These are phyloP conservation scores for Scrobipalpa costella DNA, from an alignment of 2,888 invertebrate species.

Conservation along the genomic window DNA sequence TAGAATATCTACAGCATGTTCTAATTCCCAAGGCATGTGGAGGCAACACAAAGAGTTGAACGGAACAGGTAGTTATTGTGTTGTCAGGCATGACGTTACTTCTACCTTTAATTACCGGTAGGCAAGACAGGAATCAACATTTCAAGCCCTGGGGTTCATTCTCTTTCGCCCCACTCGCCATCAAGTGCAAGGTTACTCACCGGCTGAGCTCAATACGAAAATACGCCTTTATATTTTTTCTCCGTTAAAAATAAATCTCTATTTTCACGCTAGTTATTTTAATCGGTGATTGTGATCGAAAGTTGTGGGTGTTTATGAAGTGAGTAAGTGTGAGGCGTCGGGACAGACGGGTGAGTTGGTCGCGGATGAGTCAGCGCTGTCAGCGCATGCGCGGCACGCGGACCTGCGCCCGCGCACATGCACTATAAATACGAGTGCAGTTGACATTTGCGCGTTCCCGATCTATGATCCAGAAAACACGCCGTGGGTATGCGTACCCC, in stretches of 20 bases:
- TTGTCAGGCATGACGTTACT: conserved; percentile 3
- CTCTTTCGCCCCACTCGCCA: not conserved
- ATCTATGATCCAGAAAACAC: conserved; percentile 65
- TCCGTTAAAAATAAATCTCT: conserved; percentile 35
- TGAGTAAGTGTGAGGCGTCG: conserved; percentile 35
- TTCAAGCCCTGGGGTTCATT: conserved; percentile 9
- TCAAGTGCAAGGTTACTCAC: conserved; percentile 24
- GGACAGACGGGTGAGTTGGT: conserved; percentile 28
- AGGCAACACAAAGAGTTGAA: conserved; percentile 19
- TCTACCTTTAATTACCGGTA: not conserved
- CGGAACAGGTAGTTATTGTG: conserved; percentile 14
- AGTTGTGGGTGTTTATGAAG: conserved; percentile 42
- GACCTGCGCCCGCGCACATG: conserved; percentile 33
- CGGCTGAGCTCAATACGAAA: conserved; percentile 15
- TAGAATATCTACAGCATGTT: conserved; percentile 40
- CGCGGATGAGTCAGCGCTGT: not conserved
- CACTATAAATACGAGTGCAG: conserved; percentile 72
- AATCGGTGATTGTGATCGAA: conserved; percentile 47
- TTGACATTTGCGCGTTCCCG: conserved; percentile 76
- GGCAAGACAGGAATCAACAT: conserved; percentile 4
- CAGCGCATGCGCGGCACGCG: conserved; percentile 24
- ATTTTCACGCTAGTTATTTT: conserved; percentile 40
- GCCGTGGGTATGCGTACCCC: conserved; percentile 43
- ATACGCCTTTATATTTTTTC: conserved; percentile 18
- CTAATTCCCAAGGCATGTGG: conserved; percentile 33